Conservation (phyloP, 2,797 vertebrate species). For the Poecilia gillii region DNA sequence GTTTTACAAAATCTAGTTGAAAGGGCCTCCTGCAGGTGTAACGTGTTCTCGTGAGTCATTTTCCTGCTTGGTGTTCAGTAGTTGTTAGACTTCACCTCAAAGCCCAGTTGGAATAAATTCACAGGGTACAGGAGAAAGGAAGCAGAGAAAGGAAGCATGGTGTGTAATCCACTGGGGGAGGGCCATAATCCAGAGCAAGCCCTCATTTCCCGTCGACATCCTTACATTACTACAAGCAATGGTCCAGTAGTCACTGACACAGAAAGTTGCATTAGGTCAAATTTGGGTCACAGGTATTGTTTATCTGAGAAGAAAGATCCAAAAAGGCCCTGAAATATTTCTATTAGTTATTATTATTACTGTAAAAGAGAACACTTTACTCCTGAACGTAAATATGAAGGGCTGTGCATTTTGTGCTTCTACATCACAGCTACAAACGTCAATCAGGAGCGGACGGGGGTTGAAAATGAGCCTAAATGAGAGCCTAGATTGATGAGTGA, state of each 20-base stretch:
- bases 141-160: not conserved
- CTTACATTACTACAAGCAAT: not conserved
- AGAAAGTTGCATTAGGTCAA: not conserved
- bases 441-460: not conserved
- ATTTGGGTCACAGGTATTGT: not conserved
- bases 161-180: not conserved
- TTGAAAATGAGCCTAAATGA: too few relatives aligned
- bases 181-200: not conserved
- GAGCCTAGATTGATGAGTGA: not conserved
- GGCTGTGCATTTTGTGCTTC: not conserved
- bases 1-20: not conserved
- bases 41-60: not conserved
- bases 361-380: not conserved
- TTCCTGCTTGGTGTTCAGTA: not conserved
- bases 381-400: not conserved
- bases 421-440: not conserved
- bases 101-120: not conserved
- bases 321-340: not conserved
- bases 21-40: not conserved
- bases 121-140: not conserved
- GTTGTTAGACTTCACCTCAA: not conserved
- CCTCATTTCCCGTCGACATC: not conserved
- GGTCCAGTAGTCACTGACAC: not conserved
- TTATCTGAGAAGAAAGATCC: not conserved
- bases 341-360: not conserved